A percentile compares a stretch with the other conserved stretches of the same genome.
Conservation (phyloP, 2,888 invertebrate genomes). For the Rugalucina vietnamica region DNA sequence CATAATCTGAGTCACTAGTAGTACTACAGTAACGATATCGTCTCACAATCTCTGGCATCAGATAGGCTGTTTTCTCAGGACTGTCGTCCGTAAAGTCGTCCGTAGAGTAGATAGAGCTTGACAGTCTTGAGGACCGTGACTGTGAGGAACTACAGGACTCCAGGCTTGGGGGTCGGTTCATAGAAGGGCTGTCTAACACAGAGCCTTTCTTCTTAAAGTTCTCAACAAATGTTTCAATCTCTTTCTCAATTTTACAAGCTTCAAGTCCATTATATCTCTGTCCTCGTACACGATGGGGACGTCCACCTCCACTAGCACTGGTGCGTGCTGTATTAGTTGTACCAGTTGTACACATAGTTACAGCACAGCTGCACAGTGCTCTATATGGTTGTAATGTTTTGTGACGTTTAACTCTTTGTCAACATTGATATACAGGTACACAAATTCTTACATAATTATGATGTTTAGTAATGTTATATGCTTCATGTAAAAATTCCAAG, state of each 20-base stretch:
- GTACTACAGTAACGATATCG: constrained; percentile 61
- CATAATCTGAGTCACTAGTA: constrained; percentile 68
- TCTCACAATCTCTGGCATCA: constrained; percentile 64
- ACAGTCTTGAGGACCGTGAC: constrained; percentile 68
- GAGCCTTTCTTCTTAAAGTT: constrained; percentile 77
- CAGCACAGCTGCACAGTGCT: not conserved
- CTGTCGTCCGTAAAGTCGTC: constrained; percentile 73
- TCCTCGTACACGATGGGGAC: constrained; percentile 55
- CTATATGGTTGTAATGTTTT: no score
- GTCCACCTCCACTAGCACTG: no score
- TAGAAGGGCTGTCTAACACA: constrained; percentile 67
- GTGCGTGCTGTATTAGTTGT: not conserved
- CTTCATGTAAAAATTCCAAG: no score
- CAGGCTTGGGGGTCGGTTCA: constrained; percentile 64
- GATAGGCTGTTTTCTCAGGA: constrained; percentile 67
- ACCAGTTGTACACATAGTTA: constrained; percentile 56
- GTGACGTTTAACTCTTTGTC: no score
- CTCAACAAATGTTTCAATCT: constrained; percentile 79
- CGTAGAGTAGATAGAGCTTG: constrained; percentile 77
- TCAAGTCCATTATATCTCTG: constrained; percentile 62
- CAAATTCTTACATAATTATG: no score
- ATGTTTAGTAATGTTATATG: no score
- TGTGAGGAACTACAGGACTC: constrained; percentile 62
- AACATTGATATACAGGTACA: no score
- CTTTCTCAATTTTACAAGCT: constrained; percentile 75